A percentile compares a stretch with the other conserved stretches of the same genome.
Conservation (phyloP, 2,797 vertebrate species). For the Spinus pinus region DNA sequence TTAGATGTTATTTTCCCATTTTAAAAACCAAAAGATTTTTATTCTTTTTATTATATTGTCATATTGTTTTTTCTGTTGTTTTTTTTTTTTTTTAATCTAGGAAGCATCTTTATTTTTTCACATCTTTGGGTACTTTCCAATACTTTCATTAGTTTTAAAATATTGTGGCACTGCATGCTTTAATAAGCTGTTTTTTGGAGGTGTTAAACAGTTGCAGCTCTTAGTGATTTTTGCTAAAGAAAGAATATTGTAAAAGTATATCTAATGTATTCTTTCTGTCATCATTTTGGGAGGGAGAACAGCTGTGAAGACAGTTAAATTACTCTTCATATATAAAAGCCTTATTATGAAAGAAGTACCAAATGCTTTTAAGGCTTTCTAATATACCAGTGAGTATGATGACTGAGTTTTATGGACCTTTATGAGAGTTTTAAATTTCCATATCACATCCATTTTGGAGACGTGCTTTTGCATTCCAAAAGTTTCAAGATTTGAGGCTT, state of each 20-base stretch:
- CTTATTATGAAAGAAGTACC: neutral
- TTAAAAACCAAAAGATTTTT: neutral
- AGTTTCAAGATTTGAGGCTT: neutral
- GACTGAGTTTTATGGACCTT: neutral
- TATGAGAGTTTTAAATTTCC: neutral
- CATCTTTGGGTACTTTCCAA: neutral
- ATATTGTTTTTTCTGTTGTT: neutral
- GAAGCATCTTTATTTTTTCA: neutral
- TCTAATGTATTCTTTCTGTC: conserved; percentile 1
- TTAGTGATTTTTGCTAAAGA: neutral
- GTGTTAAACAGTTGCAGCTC: neutral
- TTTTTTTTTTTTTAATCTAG: neutral
- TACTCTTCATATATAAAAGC: conserved; percentile 23
- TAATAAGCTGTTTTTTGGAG: neutral
- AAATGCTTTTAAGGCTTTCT: conserved; percentile 35
- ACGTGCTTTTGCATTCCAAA: neutral
- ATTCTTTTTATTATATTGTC: neutral
- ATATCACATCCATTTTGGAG: neutral
- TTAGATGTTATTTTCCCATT: neutral
- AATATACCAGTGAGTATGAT: neutral
- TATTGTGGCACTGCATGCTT: neutral
- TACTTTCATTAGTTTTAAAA: neutral
- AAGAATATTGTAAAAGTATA: neutral
- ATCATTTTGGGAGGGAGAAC: neutral
- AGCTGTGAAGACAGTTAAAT: conserved; percentile 48